Conservation (phyloP, 2,888 invertebrate species). For the Tachina grossa region DNA sequence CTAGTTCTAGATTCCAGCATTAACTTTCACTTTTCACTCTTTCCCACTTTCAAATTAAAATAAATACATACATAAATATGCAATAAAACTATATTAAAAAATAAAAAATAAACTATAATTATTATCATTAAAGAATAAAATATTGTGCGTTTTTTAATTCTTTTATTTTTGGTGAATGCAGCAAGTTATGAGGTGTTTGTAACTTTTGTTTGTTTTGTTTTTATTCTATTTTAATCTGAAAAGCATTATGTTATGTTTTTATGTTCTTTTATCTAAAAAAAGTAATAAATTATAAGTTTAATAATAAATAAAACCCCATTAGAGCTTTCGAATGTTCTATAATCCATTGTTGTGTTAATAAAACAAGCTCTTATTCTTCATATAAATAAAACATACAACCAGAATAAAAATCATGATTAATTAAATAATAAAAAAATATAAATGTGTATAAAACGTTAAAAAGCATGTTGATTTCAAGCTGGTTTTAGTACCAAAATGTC, state of each 20-base stretch:
- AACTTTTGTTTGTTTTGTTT: slow-evolving; percentile 36
- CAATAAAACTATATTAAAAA: slow-evolving; percentile 17
- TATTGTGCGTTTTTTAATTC: slow-evolving; percentile 8
- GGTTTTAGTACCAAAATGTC: slow-evolving; percentile 53
- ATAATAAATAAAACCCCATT: slow-evolving; percentile 17
- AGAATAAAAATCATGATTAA: slow-evolving; percentile 15
- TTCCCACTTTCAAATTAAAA: background rate
- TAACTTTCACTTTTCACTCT: background rate
- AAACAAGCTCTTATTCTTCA: slow-evolving; percentile 21
- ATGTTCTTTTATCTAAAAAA: slow-evolving; percentile 6
- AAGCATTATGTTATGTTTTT: slow-evolving; percentile 42
- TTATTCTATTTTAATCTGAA: slow-evolving; percentile 51
- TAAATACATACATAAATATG: background rate
- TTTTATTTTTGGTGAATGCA: slow-evolving; percentile 55
- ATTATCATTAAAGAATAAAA: slow-evolving; percentile 15
- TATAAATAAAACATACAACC: slow-evolving; percentile 38
- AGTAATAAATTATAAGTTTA: slow-evolving; percentile 13
- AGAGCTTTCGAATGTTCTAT: slow-evolving; percentile 45
- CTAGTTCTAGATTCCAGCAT: too few relatives aligned
- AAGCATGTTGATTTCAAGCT: slow-evolving; percentile 59
- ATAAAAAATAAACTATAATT: slow-evolving; percentile 17
- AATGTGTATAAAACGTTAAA: slow-evolving; percentile 22
- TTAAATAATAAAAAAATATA: slow-evolving; percentile 7
- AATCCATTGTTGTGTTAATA: slow-evolving; percentile 33
- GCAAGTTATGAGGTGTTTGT: slow-evolving; percentile 70